phyloP scores from a whole-genome alignment of 2,888 invertebrate species.

The Pasiphila rectangulata region DNA sequence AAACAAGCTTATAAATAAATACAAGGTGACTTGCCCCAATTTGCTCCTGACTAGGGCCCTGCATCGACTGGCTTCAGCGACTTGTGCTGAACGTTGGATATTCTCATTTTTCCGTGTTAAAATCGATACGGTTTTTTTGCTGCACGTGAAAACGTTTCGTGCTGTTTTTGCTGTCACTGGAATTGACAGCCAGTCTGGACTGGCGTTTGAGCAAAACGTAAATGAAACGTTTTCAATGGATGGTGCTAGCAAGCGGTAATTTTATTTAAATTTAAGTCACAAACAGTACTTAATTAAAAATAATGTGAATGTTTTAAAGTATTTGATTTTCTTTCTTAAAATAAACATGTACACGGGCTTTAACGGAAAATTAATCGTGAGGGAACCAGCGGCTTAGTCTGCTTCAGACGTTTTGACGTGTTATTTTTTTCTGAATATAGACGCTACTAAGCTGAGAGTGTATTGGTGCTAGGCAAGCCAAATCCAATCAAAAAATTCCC shows the following conservation, averaged over 20 bases:
- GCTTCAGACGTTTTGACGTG: too few relatives aligned
- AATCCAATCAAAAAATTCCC: too few relatives aligned
- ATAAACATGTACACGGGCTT: too few relatives aligned
- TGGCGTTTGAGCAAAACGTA: not conserved
- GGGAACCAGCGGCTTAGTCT: too few relatives aligned
- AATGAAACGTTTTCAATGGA: not conserved
- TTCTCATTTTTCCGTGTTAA: slow-evolving; percentile 6
- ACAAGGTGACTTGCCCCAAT: not conserved
- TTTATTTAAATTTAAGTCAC: too few relatives aligned
- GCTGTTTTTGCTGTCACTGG: slow-evolving; percentile 16
- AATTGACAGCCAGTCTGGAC: slow-evolving; percentile 12
- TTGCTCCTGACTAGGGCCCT: not conserved
- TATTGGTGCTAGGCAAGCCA: too few relatives aligned
- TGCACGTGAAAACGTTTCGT: slow-evolving; percentile 15
- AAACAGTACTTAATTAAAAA: too few relatives aligned
- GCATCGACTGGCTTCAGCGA: not conserved
- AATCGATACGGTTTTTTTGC: slow-evolving; percentile 8
- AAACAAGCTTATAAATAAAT: not conserved
- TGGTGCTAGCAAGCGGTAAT: not conserved
- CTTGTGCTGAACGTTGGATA: slow-evolving; percentile 2
- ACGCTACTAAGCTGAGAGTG: too few relatives aligned
- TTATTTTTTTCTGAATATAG: too few relatives aligned
- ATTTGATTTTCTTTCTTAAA: too few relatives aligned
- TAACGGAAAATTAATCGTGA: too few relatives aligned
- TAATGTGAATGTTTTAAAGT: too few relatives aligned